phyloP scores from a whole-genome alignment of 2,113 vertebrate species.

The Chaetops frenatus region DNA sequence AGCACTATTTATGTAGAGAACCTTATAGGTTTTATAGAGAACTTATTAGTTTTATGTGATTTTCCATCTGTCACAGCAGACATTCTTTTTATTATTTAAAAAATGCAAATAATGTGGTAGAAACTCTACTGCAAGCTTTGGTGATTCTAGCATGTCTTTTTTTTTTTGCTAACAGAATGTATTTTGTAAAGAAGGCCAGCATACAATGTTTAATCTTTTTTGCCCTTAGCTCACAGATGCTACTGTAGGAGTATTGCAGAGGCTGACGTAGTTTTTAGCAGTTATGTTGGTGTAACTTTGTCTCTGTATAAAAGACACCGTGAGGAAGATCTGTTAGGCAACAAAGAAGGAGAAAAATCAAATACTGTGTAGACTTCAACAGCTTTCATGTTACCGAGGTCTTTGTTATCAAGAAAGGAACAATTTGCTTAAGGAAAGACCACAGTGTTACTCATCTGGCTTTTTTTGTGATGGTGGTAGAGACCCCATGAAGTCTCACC shows the following conservation, averaged over 20 bases:
- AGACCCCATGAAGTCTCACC: background rate
- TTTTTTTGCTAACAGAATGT: background rate
- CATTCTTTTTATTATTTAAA: background rate
- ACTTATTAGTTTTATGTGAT: background rate
- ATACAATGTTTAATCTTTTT: constrained; percentile 28
- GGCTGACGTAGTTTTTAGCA: constrained; percentile 61
- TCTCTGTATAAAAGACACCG: constrained; percentile 19
- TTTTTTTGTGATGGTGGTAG: background rate
- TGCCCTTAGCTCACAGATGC: constrained; percentile 52
- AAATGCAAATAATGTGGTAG: background rate
- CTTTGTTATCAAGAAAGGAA: background rate
- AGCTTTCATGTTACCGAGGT: background rate
- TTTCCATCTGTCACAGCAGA: background rate
- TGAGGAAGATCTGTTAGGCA: constrained; percentile 1
- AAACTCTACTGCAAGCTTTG: background rate
- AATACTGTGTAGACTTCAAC: background rate
- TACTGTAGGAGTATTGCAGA: constrained; percentile 58
- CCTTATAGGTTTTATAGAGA: background rate
- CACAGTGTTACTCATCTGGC: background rate
- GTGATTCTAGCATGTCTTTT: background rate
- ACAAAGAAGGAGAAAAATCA: background rate
- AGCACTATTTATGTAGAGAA: background rate
- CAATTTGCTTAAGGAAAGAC: background rate
- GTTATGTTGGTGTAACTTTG: constrained; percentile 56
- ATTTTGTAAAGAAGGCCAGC: constrained; percentile 12